Evolutionary conservation across 2,797 vertebrate genomes (phyloP).

Genomic region (Hydrolagus colliei): DNA sequence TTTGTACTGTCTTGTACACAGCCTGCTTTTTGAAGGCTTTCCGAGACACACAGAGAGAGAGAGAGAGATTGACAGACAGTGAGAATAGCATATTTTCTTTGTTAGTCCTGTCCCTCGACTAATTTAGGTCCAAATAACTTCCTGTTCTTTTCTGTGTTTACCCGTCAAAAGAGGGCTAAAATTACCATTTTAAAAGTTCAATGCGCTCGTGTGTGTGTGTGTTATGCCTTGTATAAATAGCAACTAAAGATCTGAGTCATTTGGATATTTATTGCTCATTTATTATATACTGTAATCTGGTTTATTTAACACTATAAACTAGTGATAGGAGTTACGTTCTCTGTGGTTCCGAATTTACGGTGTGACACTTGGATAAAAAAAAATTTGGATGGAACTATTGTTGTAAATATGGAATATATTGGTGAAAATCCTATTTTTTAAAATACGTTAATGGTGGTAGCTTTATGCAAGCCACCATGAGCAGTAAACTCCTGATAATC

Average conservation of each 20-base stretch:
- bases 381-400: not conserved
- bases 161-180: not conserved
- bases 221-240: not conserved
- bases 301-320: not conserved
- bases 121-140: not conserved
- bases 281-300: not conserved
- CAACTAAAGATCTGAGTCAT: not conserved
- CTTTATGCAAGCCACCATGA: too few relatives aligned
- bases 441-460: not conserved
- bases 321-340: not conserved
- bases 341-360: not conserved
- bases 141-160: not conserved
- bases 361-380: too few relatives aligned
- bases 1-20: too few relatives aligned
- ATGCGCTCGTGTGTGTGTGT: not conserved
- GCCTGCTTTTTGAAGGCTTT: too few relatives aligned
- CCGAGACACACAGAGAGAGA: too few relatives aligned
- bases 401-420: not conserved
- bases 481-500: too few relatives aligned
- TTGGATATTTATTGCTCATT: not conserved
- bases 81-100: too few relatives aligned
- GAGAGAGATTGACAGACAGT: too few relatives aligned
- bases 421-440: not conserved
- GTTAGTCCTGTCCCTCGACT: not conserved
- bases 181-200: constrained; percentile 3